A percentile compares a stretch with the other conserved stretches of the same genome.
Evolutionary conservation across 2,113 vertebrate genomes (phyloP).

Genomic region (Lota lota): DNA sequence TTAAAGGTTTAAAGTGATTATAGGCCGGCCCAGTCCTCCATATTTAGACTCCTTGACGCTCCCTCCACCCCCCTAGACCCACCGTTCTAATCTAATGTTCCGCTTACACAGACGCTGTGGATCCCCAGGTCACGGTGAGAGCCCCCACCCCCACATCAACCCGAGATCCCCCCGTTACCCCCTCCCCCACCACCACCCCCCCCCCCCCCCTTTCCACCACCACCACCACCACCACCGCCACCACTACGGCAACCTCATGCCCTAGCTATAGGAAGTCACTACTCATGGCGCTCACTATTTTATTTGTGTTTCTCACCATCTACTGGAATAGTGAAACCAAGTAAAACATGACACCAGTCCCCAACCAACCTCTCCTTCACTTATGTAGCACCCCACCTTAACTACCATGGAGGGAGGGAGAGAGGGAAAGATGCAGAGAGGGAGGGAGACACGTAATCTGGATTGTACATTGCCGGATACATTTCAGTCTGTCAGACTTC

Average conservation of each 20-base stretch:
- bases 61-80: slow-evolving; percentile 60
- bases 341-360: no score
- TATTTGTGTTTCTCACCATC: neutral
- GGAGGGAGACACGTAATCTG: neutral
- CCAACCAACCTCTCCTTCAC: neutral
- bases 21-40: slow-evolving; percentile 69
- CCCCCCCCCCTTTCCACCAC: no score
- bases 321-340: no score
- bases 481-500: slow-evolving; percentile 37
- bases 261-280: slow-evolving; percentile 70
- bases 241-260: slow-evolving; percentile 33
- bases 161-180: neutral
- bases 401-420: neutral
- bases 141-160: slow-evolving; percentile 30
- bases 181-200: no score
- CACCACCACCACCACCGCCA: neutral
- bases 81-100: slow-evolving; percentile 79
- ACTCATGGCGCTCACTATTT: slow-evolving; percentile 29
- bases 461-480: no score
- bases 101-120: slow-evolving; percentile 74
- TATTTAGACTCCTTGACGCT: slow-evolving; percentile 80
- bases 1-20: slow-evolving; percentile 74
- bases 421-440: neutral
- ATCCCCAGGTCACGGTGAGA: slow-evolving; percentile 70
- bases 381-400: neutral